Percentiles rank a stretch among this genome's conserved stretches.
Conservation (phyloP, 2,888 invertebrate species). For the Hirtodrosophila trivittata region DNA sequence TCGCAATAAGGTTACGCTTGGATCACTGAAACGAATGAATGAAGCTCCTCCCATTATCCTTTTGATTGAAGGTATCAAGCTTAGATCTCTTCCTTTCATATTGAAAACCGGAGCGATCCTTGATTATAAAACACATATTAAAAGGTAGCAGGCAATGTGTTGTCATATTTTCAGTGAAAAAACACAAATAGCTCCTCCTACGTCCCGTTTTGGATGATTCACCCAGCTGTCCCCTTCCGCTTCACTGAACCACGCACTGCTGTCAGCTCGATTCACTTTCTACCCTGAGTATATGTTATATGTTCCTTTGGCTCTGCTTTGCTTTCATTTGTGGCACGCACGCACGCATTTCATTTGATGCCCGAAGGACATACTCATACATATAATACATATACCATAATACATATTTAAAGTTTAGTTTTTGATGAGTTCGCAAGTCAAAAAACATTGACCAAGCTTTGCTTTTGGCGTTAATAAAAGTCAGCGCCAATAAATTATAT, state of each 20-base stretch:
- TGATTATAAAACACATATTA: too few species aligned
- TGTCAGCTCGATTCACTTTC: constrained; percentile 45
- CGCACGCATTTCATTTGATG: constrained; percentile 34
- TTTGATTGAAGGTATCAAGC: too few species aligned
- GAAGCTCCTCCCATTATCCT: too few species aligned
- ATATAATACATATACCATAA: constrained; percentile 39
- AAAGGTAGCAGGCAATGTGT: too few species aligned
- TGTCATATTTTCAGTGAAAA: neutral
- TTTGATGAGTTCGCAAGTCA: constrained; percentile 72
- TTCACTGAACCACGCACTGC: constrained; percentile 53
- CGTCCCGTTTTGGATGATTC: constrained; percentile 9
- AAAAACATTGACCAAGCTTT: constrained; percentile 22
- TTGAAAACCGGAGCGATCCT: too few species aligned
- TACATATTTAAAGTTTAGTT: constrained; percentile 73
- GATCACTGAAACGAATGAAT: too few species aligned
- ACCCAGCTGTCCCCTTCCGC: constrained; percentile 26
- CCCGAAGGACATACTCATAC: constrained; percentile 44
- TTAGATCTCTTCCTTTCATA: too few species aligned
- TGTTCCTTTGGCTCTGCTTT: constrained; percentile 4
- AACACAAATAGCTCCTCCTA: constrained; percentile 26
- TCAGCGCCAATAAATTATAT: constrained; percentile 59
- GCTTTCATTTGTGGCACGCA: constrained; percentile 38
- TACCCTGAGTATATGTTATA: constrained; percentile 7
- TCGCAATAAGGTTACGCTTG: too few species aligned
- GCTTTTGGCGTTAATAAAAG: constrained; percentile 42